A percentile compares a stretch with the other conserved stretches of the same genome.
Conservation (phyloP, 1,140 invertebrate genomes). For the Dolichoris vasculosae region DNA sequence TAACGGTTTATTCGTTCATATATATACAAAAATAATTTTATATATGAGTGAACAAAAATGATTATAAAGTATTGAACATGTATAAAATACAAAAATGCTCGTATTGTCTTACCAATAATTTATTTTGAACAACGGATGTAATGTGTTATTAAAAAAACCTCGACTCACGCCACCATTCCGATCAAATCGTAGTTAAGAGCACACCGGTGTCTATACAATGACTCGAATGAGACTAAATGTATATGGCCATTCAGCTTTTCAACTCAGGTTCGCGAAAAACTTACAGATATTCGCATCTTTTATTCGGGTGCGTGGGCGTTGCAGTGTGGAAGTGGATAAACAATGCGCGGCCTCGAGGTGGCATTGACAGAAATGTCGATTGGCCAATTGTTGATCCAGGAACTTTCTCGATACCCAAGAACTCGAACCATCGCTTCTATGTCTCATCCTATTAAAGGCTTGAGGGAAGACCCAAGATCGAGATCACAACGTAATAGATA, state of each 20-base stretch:
- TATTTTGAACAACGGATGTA: no score
- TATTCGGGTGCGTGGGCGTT: not conserved
- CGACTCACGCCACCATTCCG: not conserved
- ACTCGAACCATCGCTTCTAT: not conserved
- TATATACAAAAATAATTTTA: no score
- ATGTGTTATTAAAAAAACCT: not conserved
- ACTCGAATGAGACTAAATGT: not conserved
- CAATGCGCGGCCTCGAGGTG: constrained; percentile 42
- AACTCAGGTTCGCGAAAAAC: not conserved
- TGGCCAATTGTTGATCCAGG: not conserved
- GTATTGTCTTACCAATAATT: not conserved
- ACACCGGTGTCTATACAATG: constrained; percentile 1
- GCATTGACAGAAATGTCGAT: constrained; percentile 43
- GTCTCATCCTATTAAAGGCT: not conserved
- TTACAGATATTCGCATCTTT: not conserved
- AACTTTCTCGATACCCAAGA: not conserved
- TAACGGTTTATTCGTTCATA: no score
- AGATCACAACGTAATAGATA: no score
- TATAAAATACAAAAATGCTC: no score
- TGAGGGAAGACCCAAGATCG: no score
- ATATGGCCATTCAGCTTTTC: no score
- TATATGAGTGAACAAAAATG: no score
- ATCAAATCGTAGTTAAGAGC: not conserved
- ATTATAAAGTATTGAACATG: no score
- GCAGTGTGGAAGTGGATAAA: not conserved